Percentiles rank a stretch among this genome's conserved stretches.
Conservation (phyloP, 2,113 vertebrate genomes). For the Carollia perspicillata region DNA sequence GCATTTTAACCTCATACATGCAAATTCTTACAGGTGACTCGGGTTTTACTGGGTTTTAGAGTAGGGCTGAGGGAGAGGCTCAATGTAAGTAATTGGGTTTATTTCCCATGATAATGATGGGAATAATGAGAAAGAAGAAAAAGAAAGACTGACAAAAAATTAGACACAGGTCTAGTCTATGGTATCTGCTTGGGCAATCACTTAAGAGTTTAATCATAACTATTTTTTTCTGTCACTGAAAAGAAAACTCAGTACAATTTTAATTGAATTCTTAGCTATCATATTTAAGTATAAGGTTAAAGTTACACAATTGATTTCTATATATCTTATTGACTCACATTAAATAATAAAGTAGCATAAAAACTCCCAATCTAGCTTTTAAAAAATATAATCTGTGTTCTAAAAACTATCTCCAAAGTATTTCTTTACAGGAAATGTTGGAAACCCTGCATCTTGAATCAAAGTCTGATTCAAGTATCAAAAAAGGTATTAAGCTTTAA, state of each 20-base stretch:
- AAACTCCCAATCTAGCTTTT: background rate
- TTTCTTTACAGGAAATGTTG: background rate
- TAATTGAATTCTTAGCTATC: constrained; percentile 10
- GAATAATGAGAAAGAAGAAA: background rate
- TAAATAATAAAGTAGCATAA: background rate
- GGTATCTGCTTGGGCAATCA: background rate
- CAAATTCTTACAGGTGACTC: background rate
- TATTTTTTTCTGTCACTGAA: background rate
- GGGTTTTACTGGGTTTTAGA: constrained; percentile 15
- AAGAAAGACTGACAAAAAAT: background rate
- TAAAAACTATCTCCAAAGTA: constrained; percentile 24
- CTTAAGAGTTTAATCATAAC: background rate
- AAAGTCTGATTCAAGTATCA: background rate
- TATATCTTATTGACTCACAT: background rate
- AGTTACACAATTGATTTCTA: background rate
- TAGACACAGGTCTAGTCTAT: background rate
- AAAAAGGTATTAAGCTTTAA: background rate
- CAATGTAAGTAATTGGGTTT: background rate
- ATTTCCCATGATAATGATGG: background rate
- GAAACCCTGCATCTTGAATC: background rate
- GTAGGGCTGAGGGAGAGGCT: background rate
- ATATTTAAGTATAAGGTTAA: constrained; percentile 5
- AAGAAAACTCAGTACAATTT: constrained; percentile 22
- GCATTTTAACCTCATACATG: background rate
- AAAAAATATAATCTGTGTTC: constrained; percentile 1